Evolutionary conservation across 2,797 vertebrate species (phyloP).

Genomic region (Heteromormyrus szaboi): DNA sequence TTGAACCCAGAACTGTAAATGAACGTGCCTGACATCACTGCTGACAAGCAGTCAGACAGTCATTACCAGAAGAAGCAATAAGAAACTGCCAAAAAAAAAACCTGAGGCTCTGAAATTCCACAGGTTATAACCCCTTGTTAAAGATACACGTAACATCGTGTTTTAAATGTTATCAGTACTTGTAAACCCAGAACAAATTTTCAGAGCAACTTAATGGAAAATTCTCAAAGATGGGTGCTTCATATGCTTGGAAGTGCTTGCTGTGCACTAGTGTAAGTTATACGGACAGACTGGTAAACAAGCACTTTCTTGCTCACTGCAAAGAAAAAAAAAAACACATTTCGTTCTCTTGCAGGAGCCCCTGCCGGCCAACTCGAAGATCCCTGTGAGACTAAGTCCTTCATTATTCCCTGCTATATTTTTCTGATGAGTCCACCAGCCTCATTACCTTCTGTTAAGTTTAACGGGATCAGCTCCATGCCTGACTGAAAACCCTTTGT

Average conservation of each 20-base stretch:
- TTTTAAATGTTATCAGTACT: neutral
- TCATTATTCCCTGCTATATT: neutral
- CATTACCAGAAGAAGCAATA: neutral
- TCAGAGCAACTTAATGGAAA: neutral
- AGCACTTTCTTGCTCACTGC: constrained; percentile 22
- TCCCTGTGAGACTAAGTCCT: constrained; percentile 11
- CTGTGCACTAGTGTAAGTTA: constrained; percentile 22
- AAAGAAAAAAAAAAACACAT: constrained; percentile 31
- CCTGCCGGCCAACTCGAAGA: constrained; percentile 24
- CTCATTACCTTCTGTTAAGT: constrained; percentile 17
- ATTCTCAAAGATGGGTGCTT: neutral
- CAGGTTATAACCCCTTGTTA: neutral
- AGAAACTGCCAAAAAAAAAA: neutral
- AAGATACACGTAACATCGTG: neutral
- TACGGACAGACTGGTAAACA: constrained; percentile 29
- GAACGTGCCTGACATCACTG: neutral
- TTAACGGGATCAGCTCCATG: constrained; percentile 1
- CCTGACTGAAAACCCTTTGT: neutral
- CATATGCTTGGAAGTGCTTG: neutral
- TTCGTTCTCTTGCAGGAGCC: constrained; percentile 16
- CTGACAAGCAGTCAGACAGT: neutral
- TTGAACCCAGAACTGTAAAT: neutral
- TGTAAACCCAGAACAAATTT: neutral
- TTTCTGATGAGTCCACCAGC: neutral
- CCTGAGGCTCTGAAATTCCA: neutral